Percentiles rank a stretch among this genome's conserved stretches.
phyloP scores from a whole-genome alignment of 2,888 invertebrate species.

The Agonopterix alstromeriana region DNA sequence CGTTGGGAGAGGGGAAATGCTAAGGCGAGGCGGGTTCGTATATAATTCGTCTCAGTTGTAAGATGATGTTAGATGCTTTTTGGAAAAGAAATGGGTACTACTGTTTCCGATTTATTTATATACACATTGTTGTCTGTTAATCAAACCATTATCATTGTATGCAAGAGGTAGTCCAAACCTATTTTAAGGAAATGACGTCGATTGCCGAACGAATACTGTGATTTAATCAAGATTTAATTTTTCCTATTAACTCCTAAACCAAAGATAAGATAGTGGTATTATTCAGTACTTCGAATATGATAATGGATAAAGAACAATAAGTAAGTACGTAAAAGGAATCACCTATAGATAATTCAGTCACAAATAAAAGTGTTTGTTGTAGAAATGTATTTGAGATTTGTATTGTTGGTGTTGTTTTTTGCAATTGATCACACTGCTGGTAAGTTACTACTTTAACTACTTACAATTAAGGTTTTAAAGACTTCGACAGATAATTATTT shows the following conservation, averaged over 20 bases:
- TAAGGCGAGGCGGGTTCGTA: no score
- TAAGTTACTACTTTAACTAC: constrained; percentile 22
- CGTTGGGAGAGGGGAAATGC: no score
- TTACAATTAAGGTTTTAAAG: not conserved
- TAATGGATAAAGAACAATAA: constrained; percentile 11
- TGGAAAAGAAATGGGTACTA: no score
- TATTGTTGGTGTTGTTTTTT: constrained; percentile 36
- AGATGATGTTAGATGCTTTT: no score
- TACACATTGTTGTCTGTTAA: no score
- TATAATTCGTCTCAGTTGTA: no score
- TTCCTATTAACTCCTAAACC: constrained; percentile 9
- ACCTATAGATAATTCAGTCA: constrained; percentile 7
- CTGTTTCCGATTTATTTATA: no score
- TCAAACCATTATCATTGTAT: no score
- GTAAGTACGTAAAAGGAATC: constrained; percentile 8
- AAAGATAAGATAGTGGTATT: constrained; percentile 19
- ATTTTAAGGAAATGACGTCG: no score
- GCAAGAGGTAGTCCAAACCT: no score
- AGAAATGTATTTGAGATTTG: constrained; percentile 32
- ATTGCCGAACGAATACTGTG: constrained; percentile 7
- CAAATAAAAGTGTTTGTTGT: constrained; percentile 10
- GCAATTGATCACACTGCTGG: constrained; percentile 35
- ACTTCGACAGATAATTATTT: not conserved
- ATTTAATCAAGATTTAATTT: constrained; percentile 20
- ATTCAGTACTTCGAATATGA: constrained; percentile 15